Conservation (phyloP, 2,888 invertebrate species). For the Heterodera filipjevi region DNA sequence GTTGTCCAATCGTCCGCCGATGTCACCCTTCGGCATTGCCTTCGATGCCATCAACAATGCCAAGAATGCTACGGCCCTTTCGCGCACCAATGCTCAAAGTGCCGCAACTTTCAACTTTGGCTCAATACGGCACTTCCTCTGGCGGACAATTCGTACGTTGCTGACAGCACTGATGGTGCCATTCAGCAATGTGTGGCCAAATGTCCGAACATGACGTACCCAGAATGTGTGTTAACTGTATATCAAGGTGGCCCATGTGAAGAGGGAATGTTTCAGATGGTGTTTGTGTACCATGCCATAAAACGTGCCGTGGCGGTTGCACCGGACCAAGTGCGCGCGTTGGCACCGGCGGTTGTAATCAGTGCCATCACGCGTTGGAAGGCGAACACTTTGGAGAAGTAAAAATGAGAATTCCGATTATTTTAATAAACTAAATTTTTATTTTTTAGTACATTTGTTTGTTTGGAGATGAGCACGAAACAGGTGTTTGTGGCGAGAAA, state of each 20-base stretch:
- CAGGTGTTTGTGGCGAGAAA: constrained; percentile 26
- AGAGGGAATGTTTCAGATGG: neutral
- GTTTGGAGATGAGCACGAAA: constrained; percentile 27
- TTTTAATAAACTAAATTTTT: neutral
- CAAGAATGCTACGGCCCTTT: constrained; percentile 37
- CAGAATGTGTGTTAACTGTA: neutral
- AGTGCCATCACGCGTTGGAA: constrained; percentile 87
- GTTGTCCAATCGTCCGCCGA: neutral
- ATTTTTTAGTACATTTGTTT: constrained; percentile 34
- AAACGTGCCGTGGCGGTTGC: constrained; percentile 69
- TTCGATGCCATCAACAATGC: constrained; percentile 37
- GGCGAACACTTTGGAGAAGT: constrained; percentile 66
- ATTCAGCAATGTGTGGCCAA: constrained; percentile 33
- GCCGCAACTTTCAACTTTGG: constrained; percentile 36
- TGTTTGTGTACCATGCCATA: constrained; percentile 45
- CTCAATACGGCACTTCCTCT: neutral
- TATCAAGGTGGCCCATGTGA: no score
- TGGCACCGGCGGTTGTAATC: constrained; percentile 82
- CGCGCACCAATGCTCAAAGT: constrained; percentile 33
- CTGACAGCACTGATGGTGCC: constrained; percentile 2
- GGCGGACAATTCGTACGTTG: neutral
- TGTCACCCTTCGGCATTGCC: constrained; percentile 14
- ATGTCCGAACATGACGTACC: constrained; percentile 46
- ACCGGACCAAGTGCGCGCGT: constrained; percentile 84
- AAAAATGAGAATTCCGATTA: no score